These are phyloP conservation scores for Corythornis leucogaster DNA, from an alignment of 2,797 vertebrate genomes.

Conservation along the genomic window DNA sequence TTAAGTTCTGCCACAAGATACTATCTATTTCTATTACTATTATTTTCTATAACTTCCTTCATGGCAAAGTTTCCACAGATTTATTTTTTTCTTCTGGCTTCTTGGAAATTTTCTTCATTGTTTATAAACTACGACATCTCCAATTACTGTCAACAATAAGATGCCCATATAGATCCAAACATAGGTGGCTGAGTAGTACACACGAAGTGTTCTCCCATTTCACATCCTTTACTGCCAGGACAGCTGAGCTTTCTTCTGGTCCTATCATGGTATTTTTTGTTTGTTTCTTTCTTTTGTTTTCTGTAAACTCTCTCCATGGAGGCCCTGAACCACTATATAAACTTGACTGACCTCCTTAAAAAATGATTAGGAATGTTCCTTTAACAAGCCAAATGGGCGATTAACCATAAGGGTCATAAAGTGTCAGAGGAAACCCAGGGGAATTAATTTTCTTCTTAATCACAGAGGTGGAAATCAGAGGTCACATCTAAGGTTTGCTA, in stretches of 20 bases:
- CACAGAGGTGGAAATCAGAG: neutral
- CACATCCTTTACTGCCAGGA: neutral
- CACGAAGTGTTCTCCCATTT: neutral
- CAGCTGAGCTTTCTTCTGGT: neutral
- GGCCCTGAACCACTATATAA: neutral
- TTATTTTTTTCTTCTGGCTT: neutral
- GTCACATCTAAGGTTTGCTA: neutral
- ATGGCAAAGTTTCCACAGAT: neutral
- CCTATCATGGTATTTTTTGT: neutral
- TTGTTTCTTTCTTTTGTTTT: neutral
- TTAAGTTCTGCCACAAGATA: neutral
- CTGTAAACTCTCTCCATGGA: constrained; percentile 4
- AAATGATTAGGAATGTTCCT: constrained; percentile 3
- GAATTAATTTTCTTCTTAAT: neutral
- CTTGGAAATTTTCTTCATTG: neutral
- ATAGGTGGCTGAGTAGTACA: neutral
- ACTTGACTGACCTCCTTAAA: neutral
- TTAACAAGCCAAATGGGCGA: neutral
- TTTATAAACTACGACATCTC: neutral
- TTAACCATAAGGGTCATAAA: neutral
- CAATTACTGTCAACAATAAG: neutral
- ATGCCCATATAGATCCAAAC: neutral
- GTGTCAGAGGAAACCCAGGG: neutral
- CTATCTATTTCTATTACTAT: no score
- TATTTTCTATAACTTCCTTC: neutral